Evolutionary conservation across 2,888 invertebrate species (phyloP), one percentile per base, ranked within the genome.

Genomic region (Papilio gigon): DNA sequence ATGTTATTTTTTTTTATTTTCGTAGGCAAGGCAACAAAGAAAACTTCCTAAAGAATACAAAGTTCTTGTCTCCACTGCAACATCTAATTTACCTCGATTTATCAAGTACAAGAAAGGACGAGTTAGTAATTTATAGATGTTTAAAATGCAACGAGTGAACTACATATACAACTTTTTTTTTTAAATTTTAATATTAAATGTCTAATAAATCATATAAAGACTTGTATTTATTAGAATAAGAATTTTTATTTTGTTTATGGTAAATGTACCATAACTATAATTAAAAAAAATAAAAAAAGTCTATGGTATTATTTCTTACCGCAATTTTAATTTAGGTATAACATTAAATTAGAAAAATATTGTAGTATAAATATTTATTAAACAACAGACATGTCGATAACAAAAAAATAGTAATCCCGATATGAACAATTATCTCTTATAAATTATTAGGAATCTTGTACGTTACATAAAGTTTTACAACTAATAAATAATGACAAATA

Each of bases 21-120:
- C 89, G 65, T 86, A 95, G 95, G 90, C 94, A 50, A 92, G 94
- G 30, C 93, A 93, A 74, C 94, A 95, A 77, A 94, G 93, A 77
- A 93, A 93, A 73, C 92, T 92, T 3, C 90, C 95, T 0, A 95
- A 94, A 70, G 95, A 95, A 77, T 94, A 95, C 76, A 93, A 93
- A 76, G 93, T 94, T 0, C 92, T 96, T n/a, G 94, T 96, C 2
- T 93, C 93, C 65, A 96, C 96, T 4, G 95, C 94, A 0, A 93
- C 93, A 65, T 92, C 93, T 1, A 96, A 96, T 83, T 87, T 96
- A 72, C 90, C 93, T 4, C 93, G 95, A 75, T 96, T 96, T 83
- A 94, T 95, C 69, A 94, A 94, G 76, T 96, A 96, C 82, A 95
- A 95, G 82, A 91, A 83, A 71, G 84, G 84, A 68, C 88, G 91